phyloP scores from a whole-genome alignment of 2,113 vertebrate genomes.

The Chaetodon trifascialis region DNA sequence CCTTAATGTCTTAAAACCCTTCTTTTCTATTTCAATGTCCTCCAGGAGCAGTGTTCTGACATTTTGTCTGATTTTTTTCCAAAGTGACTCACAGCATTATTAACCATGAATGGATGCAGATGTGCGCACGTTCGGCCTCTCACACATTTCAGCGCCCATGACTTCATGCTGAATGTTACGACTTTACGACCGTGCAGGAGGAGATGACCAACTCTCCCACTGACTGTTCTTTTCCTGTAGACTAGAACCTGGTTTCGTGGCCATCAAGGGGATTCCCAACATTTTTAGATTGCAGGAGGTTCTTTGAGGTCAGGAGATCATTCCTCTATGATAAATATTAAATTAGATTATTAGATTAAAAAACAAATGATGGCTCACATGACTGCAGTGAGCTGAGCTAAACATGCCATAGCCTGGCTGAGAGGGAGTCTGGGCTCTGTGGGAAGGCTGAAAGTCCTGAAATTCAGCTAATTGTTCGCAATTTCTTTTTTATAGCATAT shows the following conservation, averaged over 20 bases:
- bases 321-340: too few species aligned
- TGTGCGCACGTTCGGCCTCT: neutral
- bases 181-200: neutral
- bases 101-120: neutral
- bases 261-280: neutral
- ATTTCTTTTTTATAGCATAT: neutral
- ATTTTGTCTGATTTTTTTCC: neutral
- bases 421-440: too few species aligned
- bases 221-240: neutral
- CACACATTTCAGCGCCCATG: neutral
- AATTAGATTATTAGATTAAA: too few species aligned
- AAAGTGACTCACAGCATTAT: neutral
- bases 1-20: neutral
- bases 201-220: neutral
- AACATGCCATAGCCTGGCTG: too few species aligned
- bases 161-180: neutral
- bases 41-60: neutral
- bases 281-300: neutral
- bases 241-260: neutral
- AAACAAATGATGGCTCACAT: too few species aligned
- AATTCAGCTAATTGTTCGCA: too few species aligned
- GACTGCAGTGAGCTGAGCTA: too few species aligned
- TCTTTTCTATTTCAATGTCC: neutral
- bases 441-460: too few species aligned
- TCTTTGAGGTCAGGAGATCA: neutral